Evolutionary conservation across 2,888 invertebrate genomes (phyloP).

Genomic region (Hemaris fuciformis): DNA sequence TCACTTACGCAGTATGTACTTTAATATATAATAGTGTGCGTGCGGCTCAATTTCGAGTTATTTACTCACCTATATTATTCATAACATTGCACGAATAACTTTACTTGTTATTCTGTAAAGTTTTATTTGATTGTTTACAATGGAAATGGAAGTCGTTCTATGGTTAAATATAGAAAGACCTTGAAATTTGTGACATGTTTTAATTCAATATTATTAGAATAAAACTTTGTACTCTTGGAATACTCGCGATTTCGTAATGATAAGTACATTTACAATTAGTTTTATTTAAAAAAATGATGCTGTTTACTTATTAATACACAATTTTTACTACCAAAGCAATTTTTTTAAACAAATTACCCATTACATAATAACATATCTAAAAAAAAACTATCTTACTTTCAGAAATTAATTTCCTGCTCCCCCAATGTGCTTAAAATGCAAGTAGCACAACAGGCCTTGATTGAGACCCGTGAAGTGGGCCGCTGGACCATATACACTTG

Average conservation of each 20-base stretch:
- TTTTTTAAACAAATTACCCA: too few species aligned
- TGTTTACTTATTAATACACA: too few species aligned
- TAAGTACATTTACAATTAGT: too few species aligned
- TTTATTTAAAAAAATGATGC: too few species aligned
- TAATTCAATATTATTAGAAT: not conserved
- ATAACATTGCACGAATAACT: constrained; percentile 12
- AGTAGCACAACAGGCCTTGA: constrained; percentile 81
- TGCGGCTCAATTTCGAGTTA: constrained; percentile 32
- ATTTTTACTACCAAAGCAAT: too few species aligned
- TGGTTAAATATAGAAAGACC: not conserved
- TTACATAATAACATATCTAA: too few species aligned
- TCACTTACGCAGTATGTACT: constrained; percentile 14
- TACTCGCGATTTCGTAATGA: not conserved
- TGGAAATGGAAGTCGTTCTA: not conserved
- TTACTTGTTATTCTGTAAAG: not conserved
- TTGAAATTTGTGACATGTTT: constrained; percentile 15
- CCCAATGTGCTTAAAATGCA: constrained; percentile 74
- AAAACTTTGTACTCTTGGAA: not conserved
- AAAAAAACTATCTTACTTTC: constrained; percentile 20
- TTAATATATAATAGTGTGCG: constrained; percentile 30
- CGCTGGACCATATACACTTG: constrained; percentile 84
- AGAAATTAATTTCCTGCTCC: constrained; percentile 78
- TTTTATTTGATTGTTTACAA: not conserved
- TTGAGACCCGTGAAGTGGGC: constrained; percentile 79
- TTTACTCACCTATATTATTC: constrained; percentile 29